Base-by-base conservation (phyloP, 2,113 vertebrate species). In the Melanocharis versteri region DNA sequence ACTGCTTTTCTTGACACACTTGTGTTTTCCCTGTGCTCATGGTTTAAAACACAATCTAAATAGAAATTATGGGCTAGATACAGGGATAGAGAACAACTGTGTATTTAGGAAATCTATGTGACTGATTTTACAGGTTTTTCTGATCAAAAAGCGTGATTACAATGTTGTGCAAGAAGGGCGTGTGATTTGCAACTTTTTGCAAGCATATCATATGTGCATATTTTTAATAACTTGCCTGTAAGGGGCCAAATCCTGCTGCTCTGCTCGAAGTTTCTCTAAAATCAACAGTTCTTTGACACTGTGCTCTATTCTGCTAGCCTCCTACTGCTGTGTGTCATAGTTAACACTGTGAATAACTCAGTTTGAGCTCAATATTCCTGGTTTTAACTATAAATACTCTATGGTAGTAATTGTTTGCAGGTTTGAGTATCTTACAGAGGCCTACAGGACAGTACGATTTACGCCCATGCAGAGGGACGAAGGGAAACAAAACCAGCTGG, bases 291-390 rank as follows among this genome's bases (percentile, higher is more conserved):
- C 48, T 37, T 71, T 83, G 79, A 86, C 56, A 75, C 44, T 15
- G 68, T 65, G 57, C 89, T 91, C 73, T 89, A 3, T 53, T 76
- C 77, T 3, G 4, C 82, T 92, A 83, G 50, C 66, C 66, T 87
- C 39, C 92, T 93, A 37, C 83, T 50, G 56, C 72, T 54, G 40
- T 22, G 14, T 80, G 76, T 83, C 60, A 35, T 78, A 22, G 76
- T 83, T 92, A 96, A 95, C 77, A 94, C 60, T 86, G 93, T 81
- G 76, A 95, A 35, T 56, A 94, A 81, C 58, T 78, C 72, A 8
- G 45, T 37, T 56, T 54, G 80, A 89, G 68, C 75, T 95, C 65
- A 89, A 8, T 72, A 53, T 53, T 89, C 40, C 57, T 90, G 69
- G 13, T 57, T 93, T 83, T 89, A 84, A 39, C 48, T 51, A 8